These are phyloP conservation scores for Chloropsis hardwickii DNA, from an alignment of 2,113 vertebrate genomes.

Conservation along the genomic window DNA sequence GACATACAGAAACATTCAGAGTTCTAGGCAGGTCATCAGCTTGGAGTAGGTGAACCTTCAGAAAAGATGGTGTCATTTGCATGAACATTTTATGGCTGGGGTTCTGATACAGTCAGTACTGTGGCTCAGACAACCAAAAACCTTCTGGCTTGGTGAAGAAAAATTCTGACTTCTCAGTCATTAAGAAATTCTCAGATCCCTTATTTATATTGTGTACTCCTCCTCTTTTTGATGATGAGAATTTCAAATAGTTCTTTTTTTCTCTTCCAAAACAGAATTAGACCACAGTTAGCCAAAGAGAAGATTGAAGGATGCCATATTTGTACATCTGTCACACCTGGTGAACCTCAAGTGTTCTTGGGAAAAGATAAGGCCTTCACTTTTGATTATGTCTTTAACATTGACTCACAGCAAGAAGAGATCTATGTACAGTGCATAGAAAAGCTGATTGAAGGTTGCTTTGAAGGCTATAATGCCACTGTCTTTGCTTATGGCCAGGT, in stretches of 20 bases:
- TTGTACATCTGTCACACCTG: slow-evolving; percentile 91
- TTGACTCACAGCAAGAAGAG: slow-evolving; percentile 86
- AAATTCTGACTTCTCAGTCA: neutral
- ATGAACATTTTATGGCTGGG: neutral
- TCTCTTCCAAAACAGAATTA: slow-evolving; percentile 79
- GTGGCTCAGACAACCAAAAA: neutral
- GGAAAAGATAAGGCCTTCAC: slow-evolving; percentile 99
- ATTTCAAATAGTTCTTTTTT: neutral
- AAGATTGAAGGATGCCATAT: slow-evolving; percentile 98
- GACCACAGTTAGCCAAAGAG: slow-evolving; percentile 94
- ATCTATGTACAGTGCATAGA: slow-evolving; percentile 90
- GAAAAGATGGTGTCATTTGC: neutral
- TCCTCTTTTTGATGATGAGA: neutral
- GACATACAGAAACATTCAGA: neutral
- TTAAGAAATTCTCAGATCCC: neutral
- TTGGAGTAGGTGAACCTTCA: neutral
- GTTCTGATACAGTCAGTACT: neutral
- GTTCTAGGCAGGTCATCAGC: neutral
- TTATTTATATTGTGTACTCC: neutral
- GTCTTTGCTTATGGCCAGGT: slow-evolving; percentile 98
- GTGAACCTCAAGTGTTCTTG: slow-evolving; percentile 93
- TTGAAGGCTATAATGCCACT: slow-evolving; percentile 97
- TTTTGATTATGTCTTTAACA: slow-evolving; percentile 93
- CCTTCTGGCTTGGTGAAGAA: neutral
- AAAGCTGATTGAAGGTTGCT: slow-evolving; percentile 93